phyloP scores from a whole-genome alignment of 2,113 vertebrate genomes.

The Mastomys coucha region DNA sequence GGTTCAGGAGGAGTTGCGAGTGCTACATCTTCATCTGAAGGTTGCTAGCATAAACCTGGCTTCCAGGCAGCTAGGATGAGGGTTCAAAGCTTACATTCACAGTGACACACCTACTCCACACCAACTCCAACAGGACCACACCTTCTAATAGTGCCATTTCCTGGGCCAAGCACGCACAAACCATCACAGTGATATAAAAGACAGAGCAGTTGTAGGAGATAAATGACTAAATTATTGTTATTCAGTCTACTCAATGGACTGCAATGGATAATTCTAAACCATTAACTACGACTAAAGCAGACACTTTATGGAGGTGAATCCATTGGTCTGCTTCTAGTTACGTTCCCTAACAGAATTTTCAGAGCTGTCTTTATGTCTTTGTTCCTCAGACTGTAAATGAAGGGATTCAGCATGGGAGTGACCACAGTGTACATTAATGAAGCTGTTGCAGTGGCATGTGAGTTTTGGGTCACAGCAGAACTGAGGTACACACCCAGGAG shows the following conservation, averaged over 20 bases:
- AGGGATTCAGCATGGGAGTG: not conserved
- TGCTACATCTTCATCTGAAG: no score
- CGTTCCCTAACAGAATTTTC: not conserved
- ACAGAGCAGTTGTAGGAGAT: not conserved
- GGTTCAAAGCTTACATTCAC: no score
- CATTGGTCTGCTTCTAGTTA: not conserved
- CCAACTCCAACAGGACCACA: no score
- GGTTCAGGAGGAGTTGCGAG: no score
- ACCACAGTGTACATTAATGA: conserved; percentile 18
- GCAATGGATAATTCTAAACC: not conserved
- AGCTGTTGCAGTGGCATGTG: not conserved
- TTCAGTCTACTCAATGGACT: not conserved
- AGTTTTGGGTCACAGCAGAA: not conserved
- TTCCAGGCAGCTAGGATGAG: no score
- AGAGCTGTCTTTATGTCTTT: not conserved
- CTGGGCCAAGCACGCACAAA: no score
- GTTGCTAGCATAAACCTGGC: no score
- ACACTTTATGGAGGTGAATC: not conserved
- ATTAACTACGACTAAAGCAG: not conserved
- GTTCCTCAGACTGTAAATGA: conserved; percentile 27
- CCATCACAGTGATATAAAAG: not conserved
- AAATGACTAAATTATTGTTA: not conserved
- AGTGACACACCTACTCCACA: no score
- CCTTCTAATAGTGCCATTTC: no score
- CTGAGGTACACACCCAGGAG: conserved; percentile 10